Conservation (phyloP, 2,113 vertebrate species). For the Coptodon bakossiorum region DNA sequence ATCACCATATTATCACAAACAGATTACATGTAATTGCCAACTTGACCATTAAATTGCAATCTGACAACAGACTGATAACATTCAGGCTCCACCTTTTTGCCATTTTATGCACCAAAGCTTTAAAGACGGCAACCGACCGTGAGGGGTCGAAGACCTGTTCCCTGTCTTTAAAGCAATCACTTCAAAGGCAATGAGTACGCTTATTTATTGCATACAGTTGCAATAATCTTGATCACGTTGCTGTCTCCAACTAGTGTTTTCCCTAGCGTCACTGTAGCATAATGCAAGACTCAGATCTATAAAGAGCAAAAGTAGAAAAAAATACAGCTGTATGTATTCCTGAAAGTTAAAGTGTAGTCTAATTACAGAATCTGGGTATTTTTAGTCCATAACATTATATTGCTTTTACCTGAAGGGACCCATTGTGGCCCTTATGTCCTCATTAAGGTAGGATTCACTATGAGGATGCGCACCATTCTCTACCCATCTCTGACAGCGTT, state of each 20-base stretch:
- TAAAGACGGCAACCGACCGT: rapidly evolving
- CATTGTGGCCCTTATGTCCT: neutral
- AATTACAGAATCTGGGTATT: neutral
- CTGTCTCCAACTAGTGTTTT: neutral
- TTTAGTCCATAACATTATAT: neutral
- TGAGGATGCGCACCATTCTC: neutral
- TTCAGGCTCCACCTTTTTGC: neutral
- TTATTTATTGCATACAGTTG: neutral
- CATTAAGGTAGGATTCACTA: neutral
- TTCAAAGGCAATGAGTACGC: neutral
- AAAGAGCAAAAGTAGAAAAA: neutral
- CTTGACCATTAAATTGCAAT: neutral
- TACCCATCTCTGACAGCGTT: neutral
- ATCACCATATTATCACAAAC: neutral
- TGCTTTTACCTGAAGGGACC: neutral
- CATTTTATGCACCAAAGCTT: neutral
- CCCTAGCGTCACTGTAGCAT: rapidly evolving
- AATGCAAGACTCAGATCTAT: neutral
- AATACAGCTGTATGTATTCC: neutral
- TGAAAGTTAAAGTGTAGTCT: neutral
- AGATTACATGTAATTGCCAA: neutral
- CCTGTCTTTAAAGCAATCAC: neutral
- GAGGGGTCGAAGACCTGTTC: neutral
- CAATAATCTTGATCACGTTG: neutral
- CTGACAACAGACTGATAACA: neutral